Conservation (phyloP, 2,888 invertebrate species). For the Gymnoscelis rufifasciata region DNA sequence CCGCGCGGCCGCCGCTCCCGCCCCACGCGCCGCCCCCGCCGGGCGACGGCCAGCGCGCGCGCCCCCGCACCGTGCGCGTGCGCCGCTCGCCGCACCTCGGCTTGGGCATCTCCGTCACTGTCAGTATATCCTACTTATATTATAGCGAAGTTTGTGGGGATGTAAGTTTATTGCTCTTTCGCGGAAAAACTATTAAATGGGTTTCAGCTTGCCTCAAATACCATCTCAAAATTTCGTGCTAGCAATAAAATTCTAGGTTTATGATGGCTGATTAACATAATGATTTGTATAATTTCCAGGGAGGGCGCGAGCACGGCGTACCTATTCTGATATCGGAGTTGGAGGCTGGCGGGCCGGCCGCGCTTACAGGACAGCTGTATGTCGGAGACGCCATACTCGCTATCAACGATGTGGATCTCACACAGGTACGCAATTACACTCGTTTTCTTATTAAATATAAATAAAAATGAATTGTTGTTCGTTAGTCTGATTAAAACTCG, state of each 20-base stretch:
- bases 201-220: no score
- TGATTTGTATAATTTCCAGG: conserved; percentile 65
- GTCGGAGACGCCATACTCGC: conserved; percentile 91
- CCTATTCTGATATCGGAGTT: conserved; percentile 92
- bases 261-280: no score
- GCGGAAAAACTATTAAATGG: no score
- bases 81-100: conserved; percentile 87
- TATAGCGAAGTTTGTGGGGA: no score
- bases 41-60: conserved; percentile 50
- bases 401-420: conserved; percentile 88
- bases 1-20: conserved; percentile 43
- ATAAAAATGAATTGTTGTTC: no score
- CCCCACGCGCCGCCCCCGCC: conserved; percentile 60
- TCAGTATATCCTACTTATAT: no score
- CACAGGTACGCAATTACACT: no score
- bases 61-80: conserved; percentile 82
- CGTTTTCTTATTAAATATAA: no score
- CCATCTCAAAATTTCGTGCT: no score
- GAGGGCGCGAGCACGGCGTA: conserved; percentile 91
- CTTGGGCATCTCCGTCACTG: conserved; percentile 91
- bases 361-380: conserved; percentile 84
- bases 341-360: conserved; percentile 87
- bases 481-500: no score
- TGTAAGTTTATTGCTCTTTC: no score
- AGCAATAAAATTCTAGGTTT: no score